A percentile compares a stretch with the other conserved stretches of the same genome.
phyloP scores from a whole-genome alignment of 2,888 invertebrate species.

The Suillia variegata region DNA sequence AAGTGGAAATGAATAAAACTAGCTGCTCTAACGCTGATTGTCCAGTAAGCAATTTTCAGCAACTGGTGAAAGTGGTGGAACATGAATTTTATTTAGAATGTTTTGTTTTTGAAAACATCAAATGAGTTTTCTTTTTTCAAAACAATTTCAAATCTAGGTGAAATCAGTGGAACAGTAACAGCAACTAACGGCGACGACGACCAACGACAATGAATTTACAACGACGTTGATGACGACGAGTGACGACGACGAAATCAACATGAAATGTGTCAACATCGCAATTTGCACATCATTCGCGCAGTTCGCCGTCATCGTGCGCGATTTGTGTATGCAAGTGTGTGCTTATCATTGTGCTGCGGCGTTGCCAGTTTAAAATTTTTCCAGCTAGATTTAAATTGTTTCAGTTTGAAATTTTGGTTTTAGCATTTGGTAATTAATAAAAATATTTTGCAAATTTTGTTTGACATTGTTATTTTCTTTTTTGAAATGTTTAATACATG shows the following conservation, averaged over 20 bases:
- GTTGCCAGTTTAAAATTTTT: no score
- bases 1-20: background rate
- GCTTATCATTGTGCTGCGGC: no score
- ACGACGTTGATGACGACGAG: no score
- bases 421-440: no score
- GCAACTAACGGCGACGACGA: no score
- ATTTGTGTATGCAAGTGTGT: background rate
- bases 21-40: constrained; percentile 25
- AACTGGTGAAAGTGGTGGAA: constrained; percentile 27
- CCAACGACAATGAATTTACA: background rate
- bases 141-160: background rate
- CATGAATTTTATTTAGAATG: background rate
- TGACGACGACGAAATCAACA: constrained; percentile 8
- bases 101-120: background rate
- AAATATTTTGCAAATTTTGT: no score
- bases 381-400: no score
- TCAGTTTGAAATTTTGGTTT: no score
- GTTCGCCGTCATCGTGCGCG: background rate
- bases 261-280: constrained; percentile 38
- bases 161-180: no score
- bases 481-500: no score
- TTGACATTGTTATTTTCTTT: no score
- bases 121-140: background rate
- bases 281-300: constrained; percentile 11
- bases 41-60: constrained; percentile 28